Evolutionary conservation across 2,888 invertebrate species (phyloP).

Genomic region (Orgyia antiqua): DNA sequence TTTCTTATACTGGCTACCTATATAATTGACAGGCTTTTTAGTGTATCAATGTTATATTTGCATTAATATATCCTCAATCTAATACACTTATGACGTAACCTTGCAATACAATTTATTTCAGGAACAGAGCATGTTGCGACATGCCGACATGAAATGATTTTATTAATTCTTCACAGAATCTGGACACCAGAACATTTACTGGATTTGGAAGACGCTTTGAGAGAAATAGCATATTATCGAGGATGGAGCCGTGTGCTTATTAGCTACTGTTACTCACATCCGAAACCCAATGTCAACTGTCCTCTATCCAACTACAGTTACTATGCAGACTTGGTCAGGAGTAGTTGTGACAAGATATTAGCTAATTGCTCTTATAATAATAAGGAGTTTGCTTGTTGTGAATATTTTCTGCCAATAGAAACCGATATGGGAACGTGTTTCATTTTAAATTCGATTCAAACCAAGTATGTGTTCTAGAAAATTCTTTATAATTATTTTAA

Average conservation of each 20-base stretch:
- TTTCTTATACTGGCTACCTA: too few relatives aligned
- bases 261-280: conserved; percentile 75
- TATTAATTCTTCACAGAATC: conserved; percentile 55
- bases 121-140: too few relatives aligned
- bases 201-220: conserved; percentile 83
- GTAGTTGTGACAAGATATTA: conserved; percentile 69
- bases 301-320: conserved; percentile 78
- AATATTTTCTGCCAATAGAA: conserved; percentile 76
- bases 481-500: too few relatives aligned
- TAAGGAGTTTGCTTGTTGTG: conserved; percentile 77
- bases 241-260: conserved; percentile 82
- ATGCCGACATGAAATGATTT: too few relatives aligned
- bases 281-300: conserved; percentile 72
- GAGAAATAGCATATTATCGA: conserved; percentile 83
- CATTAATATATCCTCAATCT: too few relatives aligned
- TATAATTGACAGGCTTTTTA: too few relatives aligned
- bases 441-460: conserved; percentile 79
- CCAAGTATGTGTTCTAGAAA: conserved; percentile 34
- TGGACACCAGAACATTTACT: conserved; percentile 82
- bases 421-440: conserved; percentile 81
- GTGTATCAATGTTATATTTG: too few relatives aligned
- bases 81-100: too few relatives aligned
- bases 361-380: conserved; percentile 74
- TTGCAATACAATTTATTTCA: too few relatives aligned
- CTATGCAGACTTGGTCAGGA: conserved; percentile 76